Percentiles rank a stretch among this genome's conserved stretches.
These are phyloP conservation scores for Caenorhabditis doughertyi DNA, from an alignment of 2,888 invertebrate genomes.

Conservation along the genomic window DNA sequence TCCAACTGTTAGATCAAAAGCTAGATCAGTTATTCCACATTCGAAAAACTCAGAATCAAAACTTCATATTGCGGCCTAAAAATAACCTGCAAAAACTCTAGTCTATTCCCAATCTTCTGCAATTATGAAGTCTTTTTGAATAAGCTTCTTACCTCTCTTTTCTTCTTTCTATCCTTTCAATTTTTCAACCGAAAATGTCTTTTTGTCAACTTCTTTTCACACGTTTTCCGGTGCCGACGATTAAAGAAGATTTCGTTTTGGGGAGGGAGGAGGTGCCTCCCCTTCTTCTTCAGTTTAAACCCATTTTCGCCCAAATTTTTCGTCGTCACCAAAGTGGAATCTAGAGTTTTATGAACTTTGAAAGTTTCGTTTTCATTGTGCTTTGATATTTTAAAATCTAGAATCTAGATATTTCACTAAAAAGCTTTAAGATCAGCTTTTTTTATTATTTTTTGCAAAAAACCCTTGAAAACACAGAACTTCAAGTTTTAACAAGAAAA, in stretches of 20 bases:
- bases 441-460: no score
- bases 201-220: constrained; percentile 32
- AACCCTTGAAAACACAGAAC: no score
- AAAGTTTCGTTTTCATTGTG: no score
- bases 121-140: constrained; percentile 8
- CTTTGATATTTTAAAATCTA: no score
- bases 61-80: neutral
- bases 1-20: no score
- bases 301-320: neutral
- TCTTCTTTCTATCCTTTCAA: neutral
- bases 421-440: no score
- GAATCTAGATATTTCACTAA: no score
- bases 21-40: no score
- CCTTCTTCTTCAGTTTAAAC: constrained; percentile 1
- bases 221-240: constrained; percentile 54
- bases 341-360: neutral
- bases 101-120: neutral
- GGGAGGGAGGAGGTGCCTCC: neutral
- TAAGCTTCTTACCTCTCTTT: constrained; percentile 5
- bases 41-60: no score
- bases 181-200: constrained; percentile 3
- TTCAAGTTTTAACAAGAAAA: no score
- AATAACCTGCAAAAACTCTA: no score
- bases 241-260: constrained; percentile 54
- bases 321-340: neutral